phyloP scores from a whole-genome alignment of 2,797 vertebrate species.

The Ptychadena robeensis region DNA sequence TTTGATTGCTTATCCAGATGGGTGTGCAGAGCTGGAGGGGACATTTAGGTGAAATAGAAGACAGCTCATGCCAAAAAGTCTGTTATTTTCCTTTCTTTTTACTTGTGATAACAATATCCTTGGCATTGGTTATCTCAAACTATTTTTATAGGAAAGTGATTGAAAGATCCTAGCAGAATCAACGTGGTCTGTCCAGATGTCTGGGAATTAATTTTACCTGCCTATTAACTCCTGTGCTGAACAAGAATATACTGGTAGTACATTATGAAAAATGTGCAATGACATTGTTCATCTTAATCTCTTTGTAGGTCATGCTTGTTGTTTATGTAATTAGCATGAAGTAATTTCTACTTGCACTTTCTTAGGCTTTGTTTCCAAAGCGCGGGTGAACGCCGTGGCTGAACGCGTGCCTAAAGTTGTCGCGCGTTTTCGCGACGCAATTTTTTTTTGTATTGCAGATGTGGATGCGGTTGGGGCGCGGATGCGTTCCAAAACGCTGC shows the following conservation, averaged over 20 bases:
- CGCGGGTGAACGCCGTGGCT: too few species aligned
- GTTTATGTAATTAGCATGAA: neutral
- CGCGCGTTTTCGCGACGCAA: too few species aligned
- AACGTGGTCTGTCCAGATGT: constrained; percentile 39
- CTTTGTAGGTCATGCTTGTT: neutral
- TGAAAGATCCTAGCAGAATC: constrained; percentile 37
- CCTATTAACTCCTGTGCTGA: constrained; percentile 41
- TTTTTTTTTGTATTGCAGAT: too few species aligned
- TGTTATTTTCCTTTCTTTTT: constrained; percentile 24
- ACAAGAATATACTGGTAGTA: neutral
- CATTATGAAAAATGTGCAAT: too few species aligned
- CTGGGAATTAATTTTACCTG: constrained; percentile 30
- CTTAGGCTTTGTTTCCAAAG: too few species aligned
- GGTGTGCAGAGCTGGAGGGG: constrained; percentile 39
- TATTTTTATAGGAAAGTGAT: constrained; percentile 56
- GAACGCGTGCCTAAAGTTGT: too few species aligned
- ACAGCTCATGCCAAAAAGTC: constrained; percentile 44
- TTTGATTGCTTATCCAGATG: constrained; percentile 58
- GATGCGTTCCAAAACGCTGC: too few species aligned
- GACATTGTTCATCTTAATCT: neutral
- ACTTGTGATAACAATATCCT: constrained; percentile 52
- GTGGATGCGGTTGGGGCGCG: too few species aligned
- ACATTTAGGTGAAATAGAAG: constrained; percentile 49
- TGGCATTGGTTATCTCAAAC: constrained; percentile 52
- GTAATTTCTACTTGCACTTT: too few species aligned